Conservation (phyloP, 2,797 vertebrate genomes). For the Prionace glauca region DNA sequence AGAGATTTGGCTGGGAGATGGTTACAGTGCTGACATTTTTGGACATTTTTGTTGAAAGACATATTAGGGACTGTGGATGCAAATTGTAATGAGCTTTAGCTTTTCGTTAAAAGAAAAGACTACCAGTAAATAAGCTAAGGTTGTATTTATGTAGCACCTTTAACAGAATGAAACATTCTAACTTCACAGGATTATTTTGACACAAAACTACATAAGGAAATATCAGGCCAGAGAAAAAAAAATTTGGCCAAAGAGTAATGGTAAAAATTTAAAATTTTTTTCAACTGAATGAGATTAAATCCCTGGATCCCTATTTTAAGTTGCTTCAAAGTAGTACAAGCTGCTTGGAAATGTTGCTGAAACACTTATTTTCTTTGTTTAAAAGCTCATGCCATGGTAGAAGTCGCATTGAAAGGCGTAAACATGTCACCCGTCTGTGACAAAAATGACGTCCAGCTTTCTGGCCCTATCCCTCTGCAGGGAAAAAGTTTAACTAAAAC, state of each 20-base stretch:
- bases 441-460: not conserved
- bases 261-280: not conserved
- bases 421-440: not conserved
- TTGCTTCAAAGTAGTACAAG: not conserved
- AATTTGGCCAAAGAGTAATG: not conserved
- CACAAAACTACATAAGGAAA: no score
- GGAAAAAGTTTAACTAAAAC: not conserved
- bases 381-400: not conserved
- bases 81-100: not conserved
- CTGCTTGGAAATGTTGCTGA: not conserved
- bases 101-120: not conserved
- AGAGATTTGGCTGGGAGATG: not conserved
- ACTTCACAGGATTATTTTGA: no score
- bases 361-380: not conserved
- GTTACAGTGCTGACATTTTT: not conserved
- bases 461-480: not conserved
- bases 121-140: not conserved
- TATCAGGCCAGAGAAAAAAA: no score
- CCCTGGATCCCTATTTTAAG: not conserved
- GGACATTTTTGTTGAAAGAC: not conserved
- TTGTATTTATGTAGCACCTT: not conserved
- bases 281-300: not conserved
- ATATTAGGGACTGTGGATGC: not conserved
- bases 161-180: no score
- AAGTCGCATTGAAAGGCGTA: not conserved